Percentiles rank a stretch among this genome's conserved stretches.
Conservation (phyloP, 2,797 vertebrate genomes). For the Salarias fasciatus region DNA sequence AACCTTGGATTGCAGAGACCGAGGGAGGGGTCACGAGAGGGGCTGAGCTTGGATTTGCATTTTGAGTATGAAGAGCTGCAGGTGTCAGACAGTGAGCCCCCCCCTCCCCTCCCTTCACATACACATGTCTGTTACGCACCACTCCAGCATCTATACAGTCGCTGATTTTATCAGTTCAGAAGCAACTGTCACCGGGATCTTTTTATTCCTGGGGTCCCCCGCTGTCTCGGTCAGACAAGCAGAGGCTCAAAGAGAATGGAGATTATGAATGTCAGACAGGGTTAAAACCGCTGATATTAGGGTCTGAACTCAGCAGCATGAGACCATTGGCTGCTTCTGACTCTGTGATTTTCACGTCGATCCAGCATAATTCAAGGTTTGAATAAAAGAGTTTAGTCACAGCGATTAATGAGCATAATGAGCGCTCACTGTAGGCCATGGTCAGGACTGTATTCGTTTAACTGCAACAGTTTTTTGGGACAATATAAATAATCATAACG, state of each 20-base stretch:
- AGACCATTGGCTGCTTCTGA: conserved; percentile 34
- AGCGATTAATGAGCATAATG: no score
- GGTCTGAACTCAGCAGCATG: conserved; percentile 57
- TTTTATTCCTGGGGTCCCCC: conserved; percentile 52
- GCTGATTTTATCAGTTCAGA: conserved; percentile 66
- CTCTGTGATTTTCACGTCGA: neutral
- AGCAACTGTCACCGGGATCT: conserved; percentile 53
- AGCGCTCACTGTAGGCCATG: neutral
- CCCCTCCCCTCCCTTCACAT: conserved; percentile 11
- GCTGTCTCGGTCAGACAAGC: conserved; percentile 51
- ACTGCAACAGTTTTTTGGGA: neutral
- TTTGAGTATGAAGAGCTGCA: conserved; percentile 81
- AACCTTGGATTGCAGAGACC: conserved; percentile 57
- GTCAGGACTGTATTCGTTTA: neutral
- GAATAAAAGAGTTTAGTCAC: no score
- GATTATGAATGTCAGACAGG: conserved; percentile 70
- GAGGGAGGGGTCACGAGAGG: conserved; percentile 61
- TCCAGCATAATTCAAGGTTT: neutral
- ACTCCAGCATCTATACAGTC: conserved; percentile 59
- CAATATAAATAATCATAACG: no score
- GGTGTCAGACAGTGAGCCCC: conserved; percentile 77
- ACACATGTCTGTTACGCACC: conserved; percentile 50
- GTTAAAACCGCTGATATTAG: conserved; percentile 67
- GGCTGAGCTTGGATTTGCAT: conserved; percentile 75
- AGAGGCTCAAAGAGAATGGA: conserved; percentile 59